Evolutionary conservation across 2,113 vertebrate species (phyloP).

Genomic region (Trinectes maculatus): DNA sequence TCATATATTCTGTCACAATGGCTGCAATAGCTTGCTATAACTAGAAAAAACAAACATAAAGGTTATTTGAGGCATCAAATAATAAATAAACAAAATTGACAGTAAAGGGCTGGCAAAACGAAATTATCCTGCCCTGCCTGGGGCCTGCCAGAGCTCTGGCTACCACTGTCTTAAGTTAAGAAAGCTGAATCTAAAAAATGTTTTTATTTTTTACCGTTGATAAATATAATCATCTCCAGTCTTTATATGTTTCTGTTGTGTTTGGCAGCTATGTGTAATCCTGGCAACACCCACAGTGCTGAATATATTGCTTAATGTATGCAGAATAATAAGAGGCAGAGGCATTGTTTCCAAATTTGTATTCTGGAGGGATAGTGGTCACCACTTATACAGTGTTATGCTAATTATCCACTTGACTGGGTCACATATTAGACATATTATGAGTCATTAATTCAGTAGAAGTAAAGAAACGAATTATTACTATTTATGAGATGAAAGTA

Average conservation of each 20-base stretch:
- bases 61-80: neutral
- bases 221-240: neutral
- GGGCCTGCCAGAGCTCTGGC: neutral
- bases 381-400: constrained; percentile 59
- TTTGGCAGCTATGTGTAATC: neutral
- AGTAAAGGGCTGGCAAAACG: neutral
- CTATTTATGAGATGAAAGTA: constrained; percentile 24
- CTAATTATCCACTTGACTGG: constrained; percentile 62
- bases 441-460: constrained; percentile 49
- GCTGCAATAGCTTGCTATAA: neutral
- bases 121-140: neutral
- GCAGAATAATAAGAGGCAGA: constrained; percentile 25
- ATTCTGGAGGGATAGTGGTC: constrained; percentile 44
- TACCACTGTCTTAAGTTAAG: neutral
- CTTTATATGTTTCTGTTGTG: neutral
- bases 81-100: neutral
- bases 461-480: constrained; percentile 36
- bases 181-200: neutral
- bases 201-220: neutral
- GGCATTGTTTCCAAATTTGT: constrained; percentile 48
- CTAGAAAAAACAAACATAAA: neutral
- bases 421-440: constrained; percentile 55
- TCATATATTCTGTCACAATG: neutral
- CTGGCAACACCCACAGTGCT: neutral
- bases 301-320: constrained; percentile 38